Percentiles rank a stretch among this genome's conserved stretches.
Conservation (phyloP, 2,113 vertebrate species). For the Steatornis caripensis region DNA sequence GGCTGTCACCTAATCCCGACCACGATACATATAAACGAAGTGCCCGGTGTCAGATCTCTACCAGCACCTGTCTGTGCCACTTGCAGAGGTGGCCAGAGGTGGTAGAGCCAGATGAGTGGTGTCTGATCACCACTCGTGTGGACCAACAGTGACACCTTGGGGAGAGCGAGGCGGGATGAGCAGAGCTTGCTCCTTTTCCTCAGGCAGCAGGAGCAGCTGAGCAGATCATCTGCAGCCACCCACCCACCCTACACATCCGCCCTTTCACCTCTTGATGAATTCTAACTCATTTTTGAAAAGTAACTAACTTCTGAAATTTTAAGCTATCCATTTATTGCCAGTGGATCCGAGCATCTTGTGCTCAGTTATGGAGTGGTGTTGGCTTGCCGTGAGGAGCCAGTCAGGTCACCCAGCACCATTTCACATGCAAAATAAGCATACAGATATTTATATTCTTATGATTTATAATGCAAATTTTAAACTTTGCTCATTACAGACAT, state of each 20-base stretch:
- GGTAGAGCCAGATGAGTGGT: neutral
- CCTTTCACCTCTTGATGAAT: rapidly evolving
- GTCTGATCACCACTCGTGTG: neutral
- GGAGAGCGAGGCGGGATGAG: conserved; percentile 58
- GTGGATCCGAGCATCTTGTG: neutral
- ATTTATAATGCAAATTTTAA: neutral
- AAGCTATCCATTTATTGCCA: neutral
- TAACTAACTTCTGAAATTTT: rapidly evolving
- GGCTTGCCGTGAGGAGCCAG: neutral
- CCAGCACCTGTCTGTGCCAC: too few relatives aligned
- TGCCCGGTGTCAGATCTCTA: neutral
- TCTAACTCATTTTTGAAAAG: rapidly evolving
- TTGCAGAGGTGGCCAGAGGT: neutral
- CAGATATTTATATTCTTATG: neutral
- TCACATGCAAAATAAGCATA: neutral
- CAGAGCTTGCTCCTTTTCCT: neutral
- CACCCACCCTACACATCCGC: rapidly evolving
- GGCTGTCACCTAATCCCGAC: neutral
- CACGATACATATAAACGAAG: rapidly evolving
- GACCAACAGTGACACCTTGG: conserved; percentile 79
- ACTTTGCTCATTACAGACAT: neutral
- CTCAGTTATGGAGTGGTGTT: rapidly evolving
- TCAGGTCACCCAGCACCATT: neutral
- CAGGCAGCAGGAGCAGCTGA: neutral
- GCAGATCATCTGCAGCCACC: rapidly evolving